These are phyloP conservation scores for Glaucomys volans DNA, from an alignment of 2,113 vertebrate genomes.

Conservation along the genomic window DNA sequence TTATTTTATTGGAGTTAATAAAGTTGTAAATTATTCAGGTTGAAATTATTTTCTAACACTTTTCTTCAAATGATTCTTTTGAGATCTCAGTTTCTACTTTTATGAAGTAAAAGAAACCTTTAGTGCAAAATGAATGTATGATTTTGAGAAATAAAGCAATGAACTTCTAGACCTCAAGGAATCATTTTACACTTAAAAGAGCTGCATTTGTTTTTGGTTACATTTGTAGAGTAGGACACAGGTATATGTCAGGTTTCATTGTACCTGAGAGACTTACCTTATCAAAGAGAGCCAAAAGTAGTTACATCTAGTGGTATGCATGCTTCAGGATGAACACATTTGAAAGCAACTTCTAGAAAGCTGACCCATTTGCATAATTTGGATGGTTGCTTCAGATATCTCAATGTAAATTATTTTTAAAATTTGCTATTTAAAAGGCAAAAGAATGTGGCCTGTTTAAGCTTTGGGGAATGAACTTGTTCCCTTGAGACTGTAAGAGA, in stretches of 20 bases:
- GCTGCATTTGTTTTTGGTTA: background rate
- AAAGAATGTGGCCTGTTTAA: constrained; percentile 3
- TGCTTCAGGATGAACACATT: constrained; percentile 3
- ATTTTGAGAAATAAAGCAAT: constrained; percentile 12
- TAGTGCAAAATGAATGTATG: background rate
- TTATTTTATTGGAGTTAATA: background rate
- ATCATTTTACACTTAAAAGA: constrained; percentile 26
- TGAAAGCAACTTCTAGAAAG: background rate
- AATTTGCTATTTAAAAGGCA: background rate
- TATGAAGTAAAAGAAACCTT: background rate
- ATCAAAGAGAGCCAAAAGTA: background rate
- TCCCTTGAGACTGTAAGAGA: constrained; percentile 3
- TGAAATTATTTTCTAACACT: background rate
- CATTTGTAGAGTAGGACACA: background rate
- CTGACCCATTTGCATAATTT: background rate
- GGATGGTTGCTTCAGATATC: background rate
- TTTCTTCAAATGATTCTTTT: constrained; percentile 28
- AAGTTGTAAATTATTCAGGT: background rate
- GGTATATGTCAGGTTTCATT: background rate
- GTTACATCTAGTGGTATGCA: background rate
- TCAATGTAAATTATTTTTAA: constrained; percentile 16
- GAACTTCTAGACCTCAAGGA: background rate
- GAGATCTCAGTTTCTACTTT: background rate
- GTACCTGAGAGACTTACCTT: background rate
- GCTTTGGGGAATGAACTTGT: background rate